A percentile compares a stretch with the other conserved stretches of the same genome.
Evolutionary conservation across 1,140 invertebrate species (phyloP).

Genomic region (Drosophila bifasciata): DNA sequence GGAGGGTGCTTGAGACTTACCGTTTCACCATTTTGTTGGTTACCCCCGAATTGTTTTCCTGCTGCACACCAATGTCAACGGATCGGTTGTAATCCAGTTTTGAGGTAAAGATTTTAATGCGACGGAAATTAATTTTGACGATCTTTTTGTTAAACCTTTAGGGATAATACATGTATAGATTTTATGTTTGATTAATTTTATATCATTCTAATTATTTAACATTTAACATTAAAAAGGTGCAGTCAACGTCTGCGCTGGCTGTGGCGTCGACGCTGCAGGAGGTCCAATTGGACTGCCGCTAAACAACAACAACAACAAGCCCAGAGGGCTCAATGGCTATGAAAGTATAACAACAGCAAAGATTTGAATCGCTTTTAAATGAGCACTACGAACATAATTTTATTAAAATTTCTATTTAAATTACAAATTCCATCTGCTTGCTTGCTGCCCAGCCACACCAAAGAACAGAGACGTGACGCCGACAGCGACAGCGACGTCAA

Average conservation of each 20-base stretch:
- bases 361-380: background rate
- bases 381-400: slow-evolving; percentile 7
- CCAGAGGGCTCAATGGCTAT: background rate
- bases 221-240: slow-evolving; percentile 14
- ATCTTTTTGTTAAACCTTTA: slow-evolving; percentile 60
- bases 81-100: slow-evolving; percentile 84
- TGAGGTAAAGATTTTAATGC: slow-evolving; percentile 83
- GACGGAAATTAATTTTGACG: slow-evolving; percentile 82
- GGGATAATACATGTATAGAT: slow-evolving; percentile 25
- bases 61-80: slow-evolving; percentile 83
- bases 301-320: slow-evolving; percentile 18
- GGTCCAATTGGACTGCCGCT: slow-evolving; percentile 45
- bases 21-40: slow-evolving; percentile 84
- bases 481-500: slow-evolving; percentile 2
- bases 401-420: slow-evolving; percentile 42
- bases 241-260: slow-evolving; percentile 12
- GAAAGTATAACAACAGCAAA: background rate
- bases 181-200: slow-evolving; percentile 21
- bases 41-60: slow-evolving; percentile 84
- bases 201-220: slow-evolving; percentile 2
- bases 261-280: slow-evolving; percentile 28
- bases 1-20: slow-evolving; percentile 53
- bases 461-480: slow-evolving; percentile 2
- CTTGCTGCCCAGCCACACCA: slow-evolving; percentile 6
- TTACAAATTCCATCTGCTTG: slow-evolving; percentile 45